Conservation (phyloP, 2,888 invertebrate genomes). For the Embidobia sp. region DNA sequence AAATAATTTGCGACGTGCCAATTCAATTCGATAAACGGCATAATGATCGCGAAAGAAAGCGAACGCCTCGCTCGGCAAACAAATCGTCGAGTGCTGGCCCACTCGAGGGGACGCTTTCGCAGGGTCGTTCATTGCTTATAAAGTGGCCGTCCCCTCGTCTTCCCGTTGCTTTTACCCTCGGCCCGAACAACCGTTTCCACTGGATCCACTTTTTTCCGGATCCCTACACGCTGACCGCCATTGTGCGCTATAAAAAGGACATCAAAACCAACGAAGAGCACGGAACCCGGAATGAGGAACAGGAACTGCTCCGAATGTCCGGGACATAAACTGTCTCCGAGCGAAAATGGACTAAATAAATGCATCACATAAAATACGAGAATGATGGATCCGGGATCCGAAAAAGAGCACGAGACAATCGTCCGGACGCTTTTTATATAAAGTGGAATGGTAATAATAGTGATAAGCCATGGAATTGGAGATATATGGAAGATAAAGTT, state of each 20-base stretch:
- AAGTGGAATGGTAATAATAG: conserved; percentile 20
- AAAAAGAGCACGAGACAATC: conserved; percentile 35
- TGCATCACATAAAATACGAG: conserved; percentile 27
- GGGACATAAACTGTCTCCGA: conserved; percentile 32
- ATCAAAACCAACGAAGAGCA: conserved; percentile 40
- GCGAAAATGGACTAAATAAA: conserved; percentile 52
- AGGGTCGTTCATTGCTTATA: conserved; percentile 22
- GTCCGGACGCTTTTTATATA: conserved; percentile 24
- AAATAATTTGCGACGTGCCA: conserved; percentile 48
- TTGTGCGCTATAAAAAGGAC: conserved; percentile 57
- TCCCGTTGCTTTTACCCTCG: not conserved
- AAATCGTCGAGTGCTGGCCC: conserved; percentile 9
- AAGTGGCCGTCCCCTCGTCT: too few relatives aligned
- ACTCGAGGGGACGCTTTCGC: conserved; percentile 23
- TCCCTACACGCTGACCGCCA: conserved; percentile 13
- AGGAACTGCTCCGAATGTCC: conserved; percentile 25
- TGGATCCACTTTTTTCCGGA: conserved; percentile 18
- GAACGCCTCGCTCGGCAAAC: conserved; percentile 26
- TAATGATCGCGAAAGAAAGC: conserved; percentile 41
- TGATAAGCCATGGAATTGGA: conserved; percentile 14
- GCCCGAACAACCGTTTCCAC: conserved; percentile 17
- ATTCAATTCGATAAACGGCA: conserved; percentile 50
- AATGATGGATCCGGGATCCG: conserved; percentile 22
- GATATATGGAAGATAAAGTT: conserved; percentile 14
- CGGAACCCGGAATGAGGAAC: conserved; percentile 22